Evolutionary conservation across 1,140 invertebrate genomes (phyloP), one percentile per base, ranked within the genome.

Genomic region (Leptoteleia sp.): DNA sequence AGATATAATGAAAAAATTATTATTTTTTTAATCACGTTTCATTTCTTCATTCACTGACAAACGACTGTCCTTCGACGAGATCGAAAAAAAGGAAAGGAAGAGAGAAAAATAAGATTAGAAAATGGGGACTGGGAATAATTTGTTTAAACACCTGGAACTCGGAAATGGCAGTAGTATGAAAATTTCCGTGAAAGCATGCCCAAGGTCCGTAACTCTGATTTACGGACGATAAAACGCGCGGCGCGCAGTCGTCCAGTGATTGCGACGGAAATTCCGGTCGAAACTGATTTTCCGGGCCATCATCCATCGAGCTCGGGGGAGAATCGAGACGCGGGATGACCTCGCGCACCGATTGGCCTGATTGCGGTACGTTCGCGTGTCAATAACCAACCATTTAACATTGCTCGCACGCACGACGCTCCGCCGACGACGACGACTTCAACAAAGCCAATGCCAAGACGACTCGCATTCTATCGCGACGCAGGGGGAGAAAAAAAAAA

Each of bases 371-470:
- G 77, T 79, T 83, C 82, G 81, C 80, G 55, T 86, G 85, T 88
- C 87, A 89, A 88, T 83, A 87, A 87, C 80, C 83, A 87, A 87
- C 76, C 83, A 84, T 84, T 88, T 85, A 83, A 84, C 19, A 47
- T 45, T 15, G 12, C 22, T 62, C 35, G 43, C 42, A 62, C 37
- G 52, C 35, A 12, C 37, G 13, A 55, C 52, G 25, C 11, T 40
- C 15, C 7, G 8, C 5, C n/a, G n/a, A n/a, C n/a, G n/a, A n/a
- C n/a, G n/a, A n/a, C n/a, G n/a, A n/a, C n/a, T n/a, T n/a, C n/a
- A n/a, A n/a, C n/a, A n/a, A n/a, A n/a, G n/a, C n/a, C n/a, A n/a
- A n/a, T n/a, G n/a, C 13, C 1, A 11, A n/a, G 13, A 38, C 35
- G 35, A 38, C n/a, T n/a, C n/a, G n/a, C n/a, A n/a, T n/a, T n/a